Evolutionary conservation across 2,113 vertebrate species (phyloP).

Genomic region (Dascyllus trimaculatus): DNA sequence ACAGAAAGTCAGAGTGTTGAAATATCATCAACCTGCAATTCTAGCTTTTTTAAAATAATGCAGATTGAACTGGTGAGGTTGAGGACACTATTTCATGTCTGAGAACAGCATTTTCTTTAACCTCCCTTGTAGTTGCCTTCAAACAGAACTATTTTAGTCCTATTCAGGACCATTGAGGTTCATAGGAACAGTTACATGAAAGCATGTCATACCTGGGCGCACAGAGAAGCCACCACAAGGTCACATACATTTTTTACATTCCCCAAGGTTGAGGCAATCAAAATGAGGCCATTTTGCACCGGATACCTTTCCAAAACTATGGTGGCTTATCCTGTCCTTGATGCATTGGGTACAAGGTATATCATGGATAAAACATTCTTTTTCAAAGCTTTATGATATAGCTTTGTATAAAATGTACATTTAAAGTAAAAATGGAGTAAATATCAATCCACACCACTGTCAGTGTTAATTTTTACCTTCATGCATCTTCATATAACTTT

Average conservation of each 20-base stretch:
- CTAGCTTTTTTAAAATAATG: neutral
- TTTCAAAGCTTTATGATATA: no score
- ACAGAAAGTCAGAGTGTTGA: neutral
- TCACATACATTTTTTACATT: neutral
- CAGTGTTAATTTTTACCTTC: no score
- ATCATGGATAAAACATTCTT: neutral
- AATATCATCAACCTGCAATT: neutral
- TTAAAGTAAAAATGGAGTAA: no score
- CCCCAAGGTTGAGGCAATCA: neutral
- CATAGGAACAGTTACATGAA: neutral
- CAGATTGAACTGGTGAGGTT: neutral
- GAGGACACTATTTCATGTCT: neutral
- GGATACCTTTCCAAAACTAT: neutral
- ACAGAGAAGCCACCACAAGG: neutral
- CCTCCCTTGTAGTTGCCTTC: neutral
- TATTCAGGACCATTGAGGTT: neutral
- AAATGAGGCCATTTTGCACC: neutral
- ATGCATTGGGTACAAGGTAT: neutral
- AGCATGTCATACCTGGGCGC: constrained; percentile 3
- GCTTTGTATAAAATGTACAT: no score
- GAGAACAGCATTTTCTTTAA: neutral
- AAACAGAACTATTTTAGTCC: neutral
- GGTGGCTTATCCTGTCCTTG: neutral
- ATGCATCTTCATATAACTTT: no score
- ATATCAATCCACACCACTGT: no score